These are phyloP conservation scores for Crypturellus tataupa DNA, from an alignment of 2,797 vertebrate species.

Conservation along the genomic window DNA sequence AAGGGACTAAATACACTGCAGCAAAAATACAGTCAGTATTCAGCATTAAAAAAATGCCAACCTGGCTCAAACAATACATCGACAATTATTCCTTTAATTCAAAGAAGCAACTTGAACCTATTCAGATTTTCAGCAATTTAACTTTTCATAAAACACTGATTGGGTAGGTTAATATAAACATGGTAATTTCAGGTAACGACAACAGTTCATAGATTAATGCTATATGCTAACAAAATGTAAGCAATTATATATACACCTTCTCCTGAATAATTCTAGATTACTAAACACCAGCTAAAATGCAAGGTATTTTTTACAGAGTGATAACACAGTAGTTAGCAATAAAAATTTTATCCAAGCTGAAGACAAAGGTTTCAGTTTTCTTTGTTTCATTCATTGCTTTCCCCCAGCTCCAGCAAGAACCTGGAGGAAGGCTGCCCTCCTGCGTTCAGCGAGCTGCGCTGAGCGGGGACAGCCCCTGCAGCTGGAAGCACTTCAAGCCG, in stretches of 20 bases:
- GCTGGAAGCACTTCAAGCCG: constrained; percentile 20
- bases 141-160: not conserved
- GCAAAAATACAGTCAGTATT: not conserved
- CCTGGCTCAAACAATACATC: not conserved
- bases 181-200: not conserved
- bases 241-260: not conserved
- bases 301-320: not conserved
- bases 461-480: not conserved
- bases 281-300: not conserved
- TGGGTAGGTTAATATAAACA: not conserved
- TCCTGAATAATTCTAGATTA: not conserved
- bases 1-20: not conserved
- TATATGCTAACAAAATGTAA: not conserved
- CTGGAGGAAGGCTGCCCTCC: constrained; percentile 79
- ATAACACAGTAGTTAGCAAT: not conserved
- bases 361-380: constrained; percentile 63
- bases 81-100: not conserved
- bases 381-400: constrained; percentile 73
- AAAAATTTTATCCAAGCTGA: not conserved
- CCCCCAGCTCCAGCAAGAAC: not conserved
- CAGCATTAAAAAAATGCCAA: not conserved
- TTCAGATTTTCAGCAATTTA: not conserved
- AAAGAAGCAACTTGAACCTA: not conserved
- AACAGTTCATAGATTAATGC: not conserved
- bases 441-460: constrained; percentile 19